These are phyloP conservation scores for Aldabrachelys gigantea DNA, from an alignment of 2,113 vertebrate genomes.

Conservation along the genomic window DNA sequence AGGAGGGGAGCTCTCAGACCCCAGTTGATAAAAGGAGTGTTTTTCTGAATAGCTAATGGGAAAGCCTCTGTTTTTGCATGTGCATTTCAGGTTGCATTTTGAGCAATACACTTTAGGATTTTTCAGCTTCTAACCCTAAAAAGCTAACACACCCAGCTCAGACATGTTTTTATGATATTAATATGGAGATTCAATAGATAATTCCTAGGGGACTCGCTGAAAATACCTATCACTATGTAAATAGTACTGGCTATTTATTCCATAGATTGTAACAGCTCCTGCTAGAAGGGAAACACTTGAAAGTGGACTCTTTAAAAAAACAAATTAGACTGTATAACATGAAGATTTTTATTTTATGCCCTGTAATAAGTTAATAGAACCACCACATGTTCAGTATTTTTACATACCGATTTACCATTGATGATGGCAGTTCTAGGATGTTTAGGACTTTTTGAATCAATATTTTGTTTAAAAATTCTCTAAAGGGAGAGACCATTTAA, in stretches of 20 bases:
- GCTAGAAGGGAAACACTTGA: not conserved
- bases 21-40: not conserved
- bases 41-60: not conserved
- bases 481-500: not conserved
- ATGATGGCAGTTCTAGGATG: not conserved
- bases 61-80: not conserved
- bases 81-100: not conserved
- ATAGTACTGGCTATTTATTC: not conserved
- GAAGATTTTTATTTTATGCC: not conserved
- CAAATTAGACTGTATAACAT: not conserved
- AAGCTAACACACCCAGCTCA: too few relatives aligned
- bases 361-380: not conserved
- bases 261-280: not conserved
- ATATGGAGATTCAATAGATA: not conserved
- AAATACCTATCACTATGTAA: not conserved
- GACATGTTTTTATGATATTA: not conserved
- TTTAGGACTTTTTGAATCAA: not conserved
- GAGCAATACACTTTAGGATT: not conserved
- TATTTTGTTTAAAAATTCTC: not conserved
- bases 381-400: not conserved
- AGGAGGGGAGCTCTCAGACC: too few relatives aligned
- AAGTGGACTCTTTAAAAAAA: not conserved
- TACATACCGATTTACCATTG: not conserved
- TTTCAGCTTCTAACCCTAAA: too few relatives aligned
- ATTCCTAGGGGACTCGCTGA: not conserved